Conservation (phyloP, 2,888 invertebrate genomes). For the Drosophila ezoana region DNA sequence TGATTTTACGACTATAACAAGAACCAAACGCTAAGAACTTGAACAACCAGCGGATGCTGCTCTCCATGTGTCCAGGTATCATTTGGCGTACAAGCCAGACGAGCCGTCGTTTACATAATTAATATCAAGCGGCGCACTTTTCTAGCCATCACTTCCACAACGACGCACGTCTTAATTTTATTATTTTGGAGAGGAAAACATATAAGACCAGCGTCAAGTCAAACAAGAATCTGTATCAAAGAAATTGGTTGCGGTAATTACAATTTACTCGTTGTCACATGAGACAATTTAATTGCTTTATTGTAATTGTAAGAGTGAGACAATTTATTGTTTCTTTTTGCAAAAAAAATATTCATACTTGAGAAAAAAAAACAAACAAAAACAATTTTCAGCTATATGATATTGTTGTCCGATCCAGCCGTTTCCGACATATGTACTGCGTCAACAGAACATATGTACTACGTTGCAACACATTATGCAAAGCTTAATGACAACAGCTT, state of each 20-base stretch:
- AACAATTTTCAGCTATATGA: no score
- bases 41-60: constrained; percentile 47
- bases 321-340: no score
- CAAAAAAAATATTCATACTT: neutral
- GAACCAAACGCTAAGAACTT: constrained; percentile 16
- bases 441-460: no score
- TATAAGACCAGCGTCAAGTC: neutral
- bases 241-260: neutral
- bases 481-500: no score
- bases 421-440: no score
- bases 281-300: no score
- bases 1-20: constrained; percentile 43
- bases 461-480: no score
- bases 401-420: no score
- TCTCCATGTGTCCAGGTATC: constrained; percentile 26
- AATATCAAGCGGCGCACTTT: constrained; percentile 36
- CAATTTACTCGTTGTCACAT: neutral
- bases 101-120: constrained; percentile 29
- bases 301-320: neutral
- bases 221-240: neutral
- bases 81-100: constrained; percentile 13
- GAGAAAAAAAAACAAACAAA: no score
- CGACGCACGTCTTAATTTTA: constrained; percentile 1
- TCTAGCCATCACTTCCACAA: neutral
- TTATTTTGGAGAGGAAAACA: neutral